These are phyloP conservation scores for Cheumatopsyche charites DNA, from an alignment of 1,140 invertebrate genomes.

Conservation along the genomic window DNA sequence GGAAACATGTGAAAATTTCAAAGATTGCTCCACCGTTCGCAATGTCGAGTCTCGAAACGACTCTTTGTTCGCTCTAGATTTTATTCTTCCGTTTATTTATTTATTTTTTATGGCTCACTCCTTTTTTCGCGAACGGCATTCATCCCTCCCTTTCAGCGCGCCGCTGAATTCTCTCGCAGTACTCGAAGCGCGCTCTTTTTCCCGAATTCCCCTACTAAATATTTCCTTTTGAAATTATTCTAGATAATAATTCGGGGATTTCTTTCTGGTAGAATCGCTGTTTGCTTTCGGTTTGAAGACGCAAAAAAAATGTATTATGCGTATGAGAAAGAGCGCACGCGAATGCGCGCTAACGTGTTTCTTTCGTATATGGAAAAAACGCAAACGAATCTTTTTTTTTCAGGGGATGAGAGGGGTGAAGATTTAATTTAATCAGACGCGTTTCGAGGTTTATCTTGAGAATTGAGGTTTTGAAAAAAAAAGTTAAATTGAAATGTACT, in stretches of 20 bases:
- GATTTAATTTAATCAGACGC: no score
- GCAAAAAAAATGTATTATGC: no score
- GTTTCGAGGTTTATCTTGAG: no score
- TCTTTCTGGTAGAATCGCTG: background rate
- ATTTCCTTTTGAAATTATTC: slow-evolving; percentile 10
- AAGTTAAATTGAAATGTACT: no score
- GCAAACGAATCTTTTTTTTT: no score
- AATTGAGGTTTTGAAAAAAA: no score
- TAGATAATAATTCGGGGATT: background rate
- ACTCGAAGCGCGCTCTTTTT: background rate
- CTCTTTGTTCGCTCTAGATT: slow-evolving; percentile 1
- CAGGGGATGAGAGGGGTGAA: no score
- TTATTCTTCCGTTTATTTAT: background rate
- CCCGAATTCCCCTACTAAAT: background rate
- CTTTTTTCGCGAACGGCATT: slow-evolving; percentile 6
- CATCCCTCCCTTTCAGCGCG: slow-evolving; percentile 1
- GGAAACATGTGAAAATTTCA: no score
- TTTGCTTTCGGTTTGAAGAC: background rate
- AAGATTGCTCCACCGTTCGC: no score
- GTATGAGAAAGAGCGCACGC: no score
- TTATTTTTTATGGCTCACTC: background rate
- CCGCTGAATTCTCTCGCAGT: background rate
- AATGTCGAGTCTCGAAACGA: background rate
- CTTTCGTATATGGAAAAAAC: no score
- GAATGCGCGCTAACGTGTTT: no score